phyloP scores from a whole-genome alignment of 2,113 vertebrate genomes.

The Urocolius indicus region DNA sequence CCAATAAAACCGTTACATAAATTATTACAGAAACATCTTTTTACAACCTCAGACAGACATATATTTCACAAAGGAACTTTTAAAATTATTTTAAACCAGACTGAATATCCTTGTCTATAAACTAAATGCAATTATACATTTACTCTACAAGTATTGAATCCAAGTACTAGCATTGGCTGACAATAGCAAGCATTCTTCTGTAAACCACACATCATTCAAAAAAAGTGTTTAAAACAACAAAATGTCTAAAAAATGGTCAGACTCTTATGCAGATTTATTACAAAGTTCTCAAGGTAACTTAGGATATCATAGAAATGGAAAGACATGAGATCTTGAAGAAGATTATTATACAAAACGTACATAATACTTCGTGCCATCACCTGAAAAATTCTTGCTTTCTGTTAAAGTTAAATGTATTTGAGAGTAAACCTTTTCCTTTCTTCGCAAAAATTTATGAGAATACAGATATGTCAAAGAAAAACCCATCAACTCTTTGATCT shows the following conservation, averaged over 20 bases:
- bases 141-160: not conserved
- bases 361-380: not conserved
- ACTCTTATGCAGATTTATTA: not conserved
- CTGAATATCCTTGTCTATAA: not conserved
- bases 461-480: not conserved
- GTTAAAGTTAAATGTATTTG: not conserved
- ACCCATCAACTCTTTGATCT: not conserved
- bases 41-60: not conserved
- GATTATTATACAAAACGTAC: not conserved
- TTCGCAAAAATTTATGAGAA: not conserved
- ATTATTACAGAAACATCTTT: not conserved
- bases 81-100: not conserved
- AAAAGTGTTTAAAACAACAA: not conserved
- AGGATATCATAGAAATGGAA: not conserved
- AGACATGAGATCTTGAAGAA: not conserved
- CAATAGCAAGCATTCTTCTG: not conserved
- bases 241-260: not conserved
- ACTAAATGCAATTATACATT: not conserved
- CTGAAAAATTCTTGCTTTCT: not conserved
- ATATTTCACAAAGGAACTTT: not conserved
- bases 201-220: not conserved
- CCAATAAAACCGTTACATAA: not conserved
- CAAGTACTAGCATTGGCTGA: not conserved
- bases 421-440: not conserved
- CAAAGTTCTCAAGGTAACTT: not conserved